Conservation (phyloP, 2,113 vertebrate species). For the human (Homo sapiens) region DNA sequence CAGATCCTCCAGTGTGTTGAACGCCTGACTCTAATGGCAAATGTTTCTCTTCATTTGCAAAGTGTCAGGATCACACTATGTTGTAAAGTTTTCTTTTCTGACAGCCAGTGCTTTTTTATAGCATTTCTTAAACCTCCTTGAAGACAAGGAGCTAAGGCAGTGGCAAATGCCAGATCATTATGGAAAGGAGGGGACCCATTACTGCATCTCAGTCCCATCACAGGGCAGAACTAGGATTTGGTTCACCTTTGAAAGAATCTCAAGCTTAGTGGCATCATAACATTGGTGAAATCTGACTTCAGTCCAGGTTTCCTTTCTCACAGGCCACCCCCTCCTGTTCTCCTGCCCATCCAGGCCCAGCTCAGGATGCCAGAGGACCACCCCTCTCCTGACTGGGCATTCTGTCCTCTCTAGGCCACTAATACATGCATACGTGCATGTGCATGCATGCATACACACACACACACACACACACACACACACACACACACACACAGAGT, state of each 20-base stretch:
- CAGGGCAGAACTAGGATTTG: not conserved
- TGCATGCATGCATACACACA: not conserved
- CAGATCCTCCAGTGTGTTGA: no score
- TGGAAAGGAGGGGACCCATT: not conserved
- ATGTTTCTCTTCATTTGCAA: not conserved
- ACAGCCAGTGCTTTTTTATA: not conserved
- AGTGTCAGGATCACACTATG: not conserved
- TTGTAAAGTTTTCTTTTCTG: not conserved
- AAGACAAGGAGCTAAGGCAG: not conserved
- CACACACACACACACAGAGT: not conserved
- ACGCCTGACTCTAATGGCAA: not conserved
- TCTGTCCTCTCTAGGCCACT: not conserved
- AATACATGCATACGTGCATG: rapidly evolving
- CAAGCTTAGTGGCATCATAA: rapidly evolving
- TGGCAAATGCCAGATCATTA: not conserved
- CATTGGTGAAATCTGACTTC: not conserved
- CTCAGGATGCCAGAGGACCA: not conserved
- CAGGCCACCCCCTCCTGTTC: not conserved
- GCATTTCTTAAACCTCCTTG: not conserved
- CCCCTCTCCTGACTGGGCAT: not conserved
- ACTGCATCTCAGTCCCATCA: not conserved
- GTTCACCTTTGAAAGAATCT: not conserved
- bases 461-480: no score
- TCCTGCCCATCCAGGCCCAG: not conserved
- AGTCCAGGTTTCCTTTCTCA: not conserved